Evolutionary conservation across 2,888 invertebrate genomes (phyloP).

Genomic region (Seira sanloemensis): DNA sequence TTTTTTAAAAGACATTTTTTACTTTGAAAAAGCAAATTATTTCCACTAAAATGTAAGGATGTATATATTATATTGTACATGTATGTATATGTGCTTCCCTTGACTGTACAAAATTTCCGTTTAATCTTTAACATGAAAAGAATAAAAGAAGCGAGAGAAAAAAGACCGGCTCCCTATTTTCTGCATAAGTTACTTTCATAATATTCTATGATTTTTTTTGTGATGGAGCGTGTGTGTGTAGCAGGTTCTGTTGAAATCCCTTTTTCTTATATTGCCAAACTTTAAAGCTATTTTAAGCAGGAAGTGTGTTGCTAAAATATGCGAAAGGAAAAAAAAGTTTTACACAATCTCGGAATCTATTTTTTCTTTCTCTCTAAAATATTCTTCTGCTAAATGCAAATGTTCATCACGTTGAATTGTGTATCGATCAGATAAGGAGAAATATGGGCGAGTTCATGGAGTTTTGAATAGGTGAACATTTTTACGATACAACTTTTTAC

Average conservation of each 20-base stretch:
- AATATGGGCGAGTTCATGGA: neutral
- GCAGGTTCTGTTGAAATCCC: neutral
- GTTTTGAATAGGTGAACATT: too few relatives aligned
- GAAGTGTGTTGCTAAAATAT: conserved; percentile 33
- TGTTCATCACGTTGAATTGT: too few relatives aligned
- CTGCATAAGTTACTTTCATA: conserved; percentile 17
- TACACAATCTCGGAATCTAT: neutral
- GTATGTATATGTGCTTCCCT: neutral
- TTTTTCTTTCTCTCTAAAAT: too few relatives aligned
- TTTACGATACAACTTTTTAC: too few relatives aligned
- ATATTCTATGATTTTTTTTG: conserved; percentile 9
- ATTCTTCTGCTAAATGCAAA: too few relatives aligned
- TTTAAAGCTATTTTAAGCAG: conserved; percentile 22
- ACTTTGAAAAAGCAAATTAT: conserved; percentile 23
- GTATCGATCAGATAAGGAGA: neutral
- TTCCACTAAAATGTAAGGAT: conserved; percentile 24
- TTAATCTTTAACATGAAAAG: neutral
- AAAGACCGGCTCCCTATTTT: conserved; percentile 25
- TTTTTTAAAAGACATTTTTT: conserved; percentile 7
- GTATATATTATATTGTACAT: too few relatives aligned
- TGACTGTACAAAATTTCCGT: conserved; percentile 18
- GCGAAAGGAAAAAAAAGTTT: neutral
- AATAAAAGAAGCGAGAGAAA: neutral
- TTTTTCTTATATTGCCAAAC: neutral
- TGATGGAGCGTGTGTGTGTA: conserved; percentile 18